Conservation (phyloP, 2,797 vertebrate genomes). For the Pyrrhura leucotis region DNA sequence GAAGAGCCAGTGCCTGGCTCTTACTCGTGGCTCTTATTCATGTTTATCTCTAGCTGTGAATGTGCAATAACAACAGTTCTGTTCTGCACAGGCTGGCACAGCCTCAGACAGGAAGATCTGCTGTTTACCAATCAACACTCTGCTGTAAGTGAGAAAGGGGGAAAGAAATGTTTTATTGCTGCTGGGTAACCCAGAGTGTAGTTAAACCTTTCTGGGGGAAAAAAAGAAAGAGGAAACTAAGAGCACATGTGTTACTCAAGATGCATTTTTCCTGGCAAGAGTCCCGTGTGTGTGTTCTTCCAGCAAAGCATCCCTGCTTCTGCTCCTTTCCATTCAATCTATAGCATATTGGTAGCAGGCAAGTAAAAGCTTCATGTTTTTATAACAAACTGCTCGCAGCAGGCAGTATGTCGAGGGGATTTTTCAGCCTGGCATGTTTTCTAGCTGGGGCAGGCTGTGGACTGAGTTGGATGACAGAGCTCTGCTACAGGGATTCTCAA, state of each 20-base stretch:
- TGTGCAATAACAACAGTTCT: constrained; percentile 71
- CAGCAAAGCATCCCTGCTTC: not conserved
- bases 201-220: not conserved
- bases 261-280: constrained; percentile 38
- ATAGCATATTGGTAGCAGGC: not conserved
- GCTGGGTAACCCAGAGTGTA: constrained; percentile 7
- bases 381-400: not conserved
- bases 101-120: constrained; percentile 59
- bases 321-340: constrained; percentile 2
- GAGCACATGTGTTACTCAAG: constrained; percentile 27
- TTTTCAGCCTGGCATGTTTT: constrained; percentile 28
- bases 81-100: constrained; percentile 72
- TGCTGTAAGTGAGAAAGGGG: constrained; percentile 56
- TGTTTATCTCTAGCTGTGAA: constrained; percentile 71
- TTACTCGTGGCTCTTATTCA: constrained; percentile 43
- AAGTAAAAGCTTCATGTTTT: constrained; percentile 23
- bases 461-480: not conserved
- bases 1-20: constrained; percentile 53
- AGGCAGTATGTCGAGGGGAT: constrained; percentile 18
- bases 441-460: not conserved
- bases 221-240: not conserved
- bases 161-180: constrained; percentile 14
- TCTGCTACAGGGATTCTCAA: constrained; percentile 3
- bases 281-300: not conserved
- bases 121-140: constrained; percentile 63